Base-by-base conservation (phyloP, 2,888 invertebrate species). In the Willowsia nigromaculata region DNA sequence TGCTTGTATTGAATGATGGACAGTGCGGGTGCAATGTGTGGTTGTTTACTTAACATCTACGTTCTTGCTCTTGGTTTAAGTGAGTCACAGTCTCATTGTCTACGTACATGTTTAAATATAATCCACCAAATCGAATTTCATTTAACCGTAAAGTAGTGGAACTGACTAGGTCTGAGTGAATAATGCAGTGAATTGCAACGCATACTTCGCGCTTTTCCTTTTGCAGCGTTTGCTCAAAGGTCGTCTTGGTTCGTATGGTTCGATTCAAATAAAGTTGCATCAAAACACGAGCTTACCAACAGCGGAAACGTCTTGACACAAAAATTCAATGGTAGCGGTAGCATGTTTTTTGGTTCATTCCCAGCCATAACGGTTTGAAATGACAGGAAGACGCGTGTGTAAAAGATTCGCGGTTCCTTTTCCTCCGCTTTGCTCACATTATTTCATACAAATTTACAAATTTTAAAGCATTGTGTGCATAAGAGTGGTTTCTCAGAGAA, bases 351-450 rank as follows among this genome's bases (percentile, higher is more conserved):
- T 30, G 9, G 9, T 7, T 27, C 6, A 2, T 13, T n/a, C 30
- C 27, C 27, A 62, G 6, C 30, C 4, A 62, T 9, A 30, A 3
- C 30, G 18, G 3, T 18, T 30, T 15, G 30, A 62, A 62, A 62
- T 62, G 62, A 62, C 62, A 62, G 62, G 62, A 62, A 62, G 62
- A 62, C 62, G 62, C 62, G 62, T 62, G 62, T 30, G 30, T 62
- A 62, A 62, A 62, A 62, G 27, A 30, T 62, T 62, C 30, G 62
- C 30, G 62, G 62, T 62, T 62, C n/a, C 30, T 62, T 62, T 62
- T 62, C 30, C 30, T 30, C 30, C 30, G 13, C 30, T 13, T 6
- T 15, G 15, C 50, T 50, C 37, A 37, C 37, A 6, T 37, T 50
- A 3, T 50, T 50, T 50, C 50, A 50, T n/a, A 50, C 37, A 37